Conservation (phyloP, 2,113 vertebrate species). For the Larimichthys crocea region DNA sequence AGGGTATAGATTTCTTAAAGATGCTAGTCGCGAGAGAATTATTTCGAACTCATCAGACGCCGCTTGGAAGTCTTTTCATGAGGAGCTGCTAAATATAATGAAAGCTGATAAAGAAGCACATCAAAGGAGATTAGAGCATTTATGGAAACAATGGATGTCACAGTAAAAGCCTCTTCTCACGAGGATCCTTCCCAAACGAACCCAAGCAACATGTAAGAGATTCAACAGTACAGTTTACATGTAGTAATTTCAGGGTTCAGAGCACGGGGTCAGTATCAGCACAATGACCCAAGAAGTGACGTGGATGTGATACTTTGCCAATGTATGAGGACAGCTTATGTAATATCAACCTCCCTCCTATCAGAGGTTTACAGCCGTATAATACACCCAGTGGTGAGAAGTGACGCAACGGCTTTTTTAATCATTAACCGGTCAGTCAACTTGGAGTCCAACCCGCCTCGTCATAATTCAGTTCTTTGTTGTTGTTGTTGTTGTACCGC, state of each 20-base stretch:
- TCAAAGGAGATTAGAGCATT: conserved; percentile 38
- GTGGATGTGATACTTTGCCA: background rate
- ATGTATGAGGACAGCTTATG: conserved; percentile 3
- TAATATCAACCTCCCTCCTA: conserved; percentile 23
- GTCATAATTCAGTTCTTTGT: background rate
- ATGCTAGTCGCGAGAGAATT: conserved; percentile 38
- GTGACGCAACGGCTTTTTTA: conserved; percentile 2
- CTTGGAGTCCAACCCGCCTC: background rate
- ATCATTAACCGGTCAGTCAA: conserved; percentile 44
- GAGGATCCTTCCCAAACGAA: conserved; percentile 34
- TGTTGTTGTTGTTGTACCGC: background rate
- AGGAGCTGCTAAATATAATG: conserved; percentile 46
- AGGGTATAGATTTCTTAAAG: conserved; percentile 25
- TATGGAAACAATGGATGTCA: conserved; percentile 29
- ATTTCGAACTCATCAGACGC: conserved; percentile 39
- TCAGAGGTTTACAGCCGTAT: conserved; percentile 30
- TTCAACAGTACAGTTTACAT: conserved; percentile 9
- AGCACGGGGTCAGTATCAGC: conserved; percentile 18
- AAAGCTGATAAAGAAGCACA: conserved; percentile 41
- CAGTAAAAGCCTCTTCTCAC: conserved; percentile 11
- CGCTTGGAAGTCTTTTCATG: conserved; percentile 21
- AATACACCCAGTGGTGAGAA: background rate
- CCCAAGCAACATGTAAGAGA: conserved; percentile 24
- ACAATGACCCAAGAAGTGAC: background rate
- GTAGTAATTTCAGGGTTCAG: conserved; percentile 12